Evolutionary conservation across 2,888 invertebrate genomes (phyloP).

Genomic region (Rhamphomyia laevipes): DNA sequence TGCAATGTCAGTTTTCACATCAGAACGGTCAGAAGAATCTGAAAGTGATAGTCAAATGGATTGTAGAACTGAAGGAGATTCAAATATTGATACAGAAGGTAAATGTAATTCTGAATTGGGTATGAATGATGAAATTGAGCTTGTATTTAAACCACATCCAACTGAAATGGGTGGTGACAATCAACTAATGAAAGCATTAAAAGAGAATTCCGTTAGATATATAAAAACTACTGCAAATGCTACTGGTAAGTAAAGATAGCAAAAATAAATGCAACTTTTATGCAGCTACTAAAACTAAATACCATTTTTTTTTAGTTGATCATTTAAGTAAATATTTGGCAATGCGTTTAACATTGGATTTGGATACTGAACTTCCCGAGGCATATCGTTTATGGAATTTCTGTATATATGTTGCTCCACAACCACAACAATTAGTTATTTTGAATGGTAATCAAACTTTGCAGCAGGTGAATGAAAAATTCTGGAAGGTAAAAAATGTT

Average conservation of each 20-base stretch:
- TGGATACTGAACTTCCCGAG: conserved; percentile 71
- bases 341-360: conserved; percentile 76
- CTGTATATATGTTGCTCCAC: no score
- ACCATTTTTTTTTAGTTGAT: conserved; percentile 58
- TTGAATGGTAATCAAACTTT: no score
- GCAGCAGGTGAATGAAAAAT: no score
- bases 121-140: conserved; percentile 81
- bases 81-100: conserved; percentile 71
- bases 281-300: neutral
- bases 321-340: conserved; percentile 92
- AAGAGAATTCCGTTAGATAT: conserved; percentile 80
- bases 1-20: conserved; percentile 56
- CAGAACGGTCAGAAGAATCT: conserved; percentile 57
- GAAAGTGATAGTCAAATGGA: conserved; percentile 49
- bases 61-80: conserved; percentile 64
- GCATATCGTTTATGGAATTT: conserved; percentile 72
- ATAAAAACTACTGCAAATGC: conserved; percentile 96
- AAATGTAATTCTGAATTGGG: conserved; percentile 65
- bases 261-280: no score
- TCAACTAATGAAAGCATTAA: conserved; percentile 66
- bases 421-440: no score
- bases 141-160: conserved; percentile 93
- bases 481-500: no score
- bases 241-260: conserved; percentile 49
- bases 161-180: conserved; percentile 83